phyloP scores from a whole-genome alignment of 2,888 invertebrate genomes.

The Pediacus dermestoides region DNA sequence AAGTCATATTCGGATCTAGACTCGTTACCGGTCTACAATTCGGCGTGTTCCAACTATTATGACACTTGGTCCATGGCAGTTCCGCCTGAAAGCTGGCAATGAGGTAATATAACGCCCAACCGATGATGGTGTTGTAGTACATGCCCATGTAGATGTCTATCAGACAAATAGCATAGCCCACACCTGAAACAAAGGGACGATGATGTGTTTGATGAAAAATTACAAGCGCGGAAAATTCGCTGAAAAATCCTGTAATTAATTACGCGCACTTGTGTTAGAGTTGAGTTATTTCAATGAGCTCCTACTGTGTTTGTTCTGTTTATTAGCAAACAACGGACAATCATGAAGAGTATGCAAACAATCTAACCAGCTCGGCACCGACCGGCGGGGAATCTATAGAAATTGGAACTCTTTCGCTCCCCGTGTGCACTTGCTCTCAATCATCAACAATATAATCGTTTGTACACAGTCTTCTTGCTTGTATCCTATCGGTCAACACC shows the following conservation, averaged over 20 bases:
- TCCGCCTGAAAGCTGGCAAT: conserved; percentile 76
- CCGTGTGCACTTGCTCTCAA: neutral
- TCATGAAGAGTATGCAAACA: conserved; percentile 2
- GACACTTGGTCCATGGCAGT: conserved; percentile 84
- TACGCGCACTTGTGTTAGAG: too few relatives aligned
- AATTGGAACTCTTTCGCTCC: neutral
- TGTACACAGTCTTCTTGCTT: too few relatives aligned
- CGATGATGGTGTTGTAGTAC: conserved; percentile 97
- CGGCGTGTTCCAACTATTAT: conserved; percentile 82
- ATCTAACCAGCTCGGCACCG: too few relatives aligned
- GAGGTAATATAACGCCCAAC: conserved; percentile 91
- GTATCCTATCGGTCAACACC: conserved; percentile 1
- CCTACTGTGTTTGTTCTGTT: too few relatives aligned
- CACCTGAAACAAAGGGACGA: conserved; percentile 63
- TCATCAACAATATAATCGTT: conserved; percentile 2
- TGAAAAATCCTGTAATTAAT: too few relatives aligned
- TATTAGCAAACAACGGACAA: neutral
- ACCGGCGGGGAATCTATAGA: neutral
- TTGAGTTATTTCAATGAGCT: too few relatives aligned
- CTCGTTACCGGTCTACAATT: conserved; percentile 64
- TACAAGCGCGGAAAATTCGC: too few relatives aligned
- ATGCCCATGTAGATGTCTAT: conserved; percentile 94
- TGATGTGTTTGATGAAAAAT: too few relatives aligned
- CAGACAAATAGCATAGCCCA: conserved; percentile 94
- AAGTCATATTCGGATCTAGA: conserved; percentile 50